phyloP scores from a whole-genome alignment of 2,888 invertebrate genomes.

The Oeneis ivallda region DNA sequence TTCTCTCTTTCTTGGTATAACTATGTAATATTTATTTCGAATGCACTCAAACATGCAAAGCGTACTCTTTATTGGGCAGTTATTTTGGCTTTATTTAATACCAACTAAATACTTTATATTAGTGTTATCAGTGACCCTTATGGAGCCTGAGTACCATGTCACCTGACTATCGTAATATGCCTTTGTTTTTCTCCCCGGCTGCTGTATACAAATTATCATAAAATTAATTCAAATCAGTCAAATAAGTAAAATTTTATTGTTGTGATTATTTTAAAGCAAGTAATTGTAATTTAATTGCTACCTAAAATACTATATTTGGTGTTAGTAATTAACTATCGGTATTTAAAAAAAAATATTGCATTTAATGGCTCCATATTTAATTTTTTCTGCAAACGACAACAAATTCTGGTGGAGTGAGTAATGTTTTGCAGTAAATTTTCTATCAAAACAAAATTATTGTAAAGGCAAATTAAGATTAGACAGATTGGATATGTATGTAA shows the following conservation, averaged over 20 bases:
- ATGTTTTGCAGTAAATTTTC: neutral
- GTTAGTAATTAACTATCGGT: constrained; percentile 53
- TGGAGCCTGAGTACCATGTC: too few species aligned
- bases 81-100: too few species aligned
- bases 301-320: constrained; percentile 58
- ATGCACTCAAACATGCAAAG: too few species aligned
- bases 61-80: too few species aligned
- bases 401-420: neutral
- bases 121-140: too few species aligned
- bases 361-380: constrained; percentile 61
- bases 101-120: too few species aligned
- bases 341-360: constrained; percentile 59
- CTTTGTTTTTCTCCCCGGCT: neutral
- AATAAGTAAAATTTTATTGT: constrained; percentile 45
- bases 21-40: too few species aligned
- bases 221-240: too few species aligned
- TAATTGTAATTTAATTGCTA: constrained; percentile 61
- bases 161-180: neutral
- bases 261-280: constrained; percentile 64
- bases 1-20: too few species aligned
- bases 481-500: too few species aligned
- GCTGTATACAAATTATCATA: neutral
- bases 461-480: too few species aligned
- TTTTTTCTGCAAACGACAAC: constrained; percentile 29
- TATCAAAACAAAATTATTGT: neutral